Conservation (phyloP, 1,140 invertebrate genomes). For the Zaprionus taronus region DNA sequence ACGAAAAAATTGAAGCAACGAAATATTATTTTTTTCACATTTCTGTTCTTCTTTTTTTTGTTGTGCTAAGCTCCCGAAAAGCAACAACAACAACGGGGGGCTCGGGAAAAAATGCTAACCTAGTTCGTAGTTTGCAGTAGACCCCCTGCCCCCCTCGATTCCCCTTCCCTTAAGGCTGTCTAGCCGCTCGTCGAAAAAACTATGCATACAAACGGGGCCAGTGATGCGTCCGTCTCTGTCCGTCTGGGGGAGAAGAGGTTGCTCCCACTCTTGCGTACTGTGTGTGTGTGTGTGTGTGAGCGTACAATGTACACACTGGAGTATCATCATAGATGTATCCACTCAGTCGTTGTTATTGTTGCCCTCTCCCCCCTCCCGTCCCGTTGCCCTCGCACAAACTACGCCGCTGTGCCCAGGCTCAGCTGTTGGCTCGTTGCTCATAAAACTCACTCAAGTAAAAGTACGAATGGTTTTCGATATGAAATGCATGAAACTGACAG, state of each 20-base stretch:
- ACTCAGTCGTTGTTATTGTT: conserved; percentile 62
- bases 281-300: conserved; percentile 9
- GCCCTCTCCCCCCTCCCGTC: not conserved
- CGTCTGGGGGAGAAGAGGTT: not conserved
- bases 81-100: not conserved
- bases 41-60: not conserved
- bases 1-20: conserved; percentile 31
- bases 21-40: conserved; percentile 5
- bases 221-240: conserved; percentile 46
- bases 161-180: conserved; percentile 7
- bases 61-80: not conserved
- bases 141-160: not conserved
- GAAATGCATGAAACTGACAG: conserved; percentile 82
- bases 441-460: conserved; percentile 83
- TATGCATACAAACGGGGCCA: conserved; percentile 73
- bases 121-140: conserved; percentile 52
- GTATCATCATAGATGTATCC: conserved; percentile 78
- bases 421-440: conserved; percentile 69
- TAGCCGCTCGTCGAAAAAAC: conserved; percentile 46
- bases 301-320: conserved; percentile 74
- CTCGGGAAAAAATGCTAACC: conserved; percentile 47
- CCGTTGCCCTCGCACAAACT: not conserved
- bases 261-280: conserved; percentile 1
- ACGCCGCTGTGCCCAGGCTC: not conserved
- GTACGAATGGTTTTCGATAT: conserved; percentile 83